Conservation (phyloP, 2,113 vertebrate genomes). For the Mustelus asterias region DNA sequence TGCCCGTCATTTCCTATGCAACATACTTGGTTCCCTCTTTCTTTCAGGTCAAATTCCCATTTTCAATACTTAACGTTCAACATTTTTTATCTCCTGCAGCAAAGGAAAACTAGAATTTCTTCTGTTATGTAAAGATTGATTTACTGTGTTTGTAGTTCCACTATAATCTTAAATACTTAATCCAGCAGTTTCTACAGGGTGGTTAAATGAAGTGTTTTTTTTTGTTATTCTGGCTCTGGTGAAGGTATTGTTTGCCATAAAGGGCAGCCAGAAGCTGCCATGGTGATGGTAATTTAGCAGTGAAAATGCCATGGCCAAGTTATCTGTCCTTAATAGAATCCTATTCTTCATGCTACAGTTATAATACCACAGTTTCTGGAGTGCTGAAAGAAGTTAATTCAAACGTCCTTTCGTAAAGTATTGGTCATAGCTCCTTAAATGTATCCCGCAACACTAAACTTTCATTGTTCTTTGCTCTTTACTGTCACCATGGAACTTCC, state of each 20-base stretch:
- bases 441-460: conserved; percentile 39
- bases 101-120: background rate
- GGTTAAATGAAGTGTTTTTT: conserved; percentile 31
- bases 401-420: conserved; percentile 38
- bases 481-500: conserved; percentile 42
- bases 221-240: conserved; percentile 36
- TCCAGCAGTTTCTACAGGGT: background rate
- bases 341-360: conserved; percentile 38
- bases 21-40: background rate
- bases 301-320: conserved; percentile 41
- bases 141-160: background rate
- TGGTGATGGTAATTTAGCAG: conserved; percentile 40
- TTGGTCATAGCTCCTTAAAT: conserved; percentile 37
- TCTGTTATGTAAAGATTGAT: background rate
- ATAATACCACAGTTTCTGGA: background rate
- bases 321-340: conserved; percentile 39
- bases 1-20: background rate
- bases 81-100: background rate
- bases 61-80: background rate
- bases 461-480: conserved; percentile 37
- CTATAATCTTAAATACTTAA: background rate
- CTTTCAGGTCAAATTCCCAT: background rate
- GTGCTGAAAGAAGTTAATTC: conserved; percentile 7
- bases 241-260: conserved; percentile 33
- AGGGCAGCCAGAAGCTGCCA: conserved; percentile 37